Evolutionary conservation across 2,113 vertebrate genomes (phyloP).

Genomic region (Condylura cristata): DNA sequence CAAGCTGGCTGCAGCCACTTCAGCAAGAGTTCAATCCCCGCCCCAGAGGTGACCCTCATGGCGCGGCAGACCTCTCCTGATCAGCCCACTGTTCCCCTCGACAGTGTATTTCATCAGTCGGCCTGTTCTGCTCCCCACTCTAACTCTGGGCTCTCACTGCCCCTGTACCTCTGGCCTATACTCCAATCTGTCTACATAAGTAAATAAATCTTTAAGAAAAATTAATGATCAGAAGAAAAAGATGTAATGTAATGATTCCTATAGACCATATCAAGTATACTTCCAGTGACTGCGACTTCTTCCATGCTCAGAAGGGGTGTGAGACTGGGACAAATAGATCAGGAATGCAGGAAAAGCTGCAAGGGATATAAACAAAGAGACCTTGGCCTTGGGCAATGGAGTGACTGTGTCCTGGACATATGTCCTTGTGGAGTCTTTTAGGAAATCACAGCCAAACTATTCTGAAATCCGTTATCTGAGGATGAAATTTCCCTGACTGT

Average conservation of each 20-base stretch:
- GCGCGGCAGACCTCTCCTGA: no score
- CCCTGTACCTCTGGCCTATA: no score
- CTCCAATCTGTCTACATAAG: no score
- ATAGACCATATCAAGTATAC: background rate
- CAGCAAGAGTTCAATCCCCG: no score
- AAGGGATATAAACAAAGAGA: constrained; percentile 51
- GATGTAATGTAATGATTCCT: background rate
- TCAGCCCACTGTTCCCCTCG: no score
- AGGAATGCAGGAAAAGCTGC: constrained; percentile 47
- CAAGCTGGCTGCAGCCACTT: no score
- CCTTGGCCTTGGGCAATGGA: constrained; percentile 46
- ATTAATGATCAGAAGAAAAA: background rate
- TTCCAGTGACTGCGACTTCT: background rate
- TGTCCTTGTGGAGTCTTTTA: constrained; percentile 62
- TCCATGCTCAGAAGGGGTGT: background rate
- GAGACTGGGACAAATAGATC: background rate
- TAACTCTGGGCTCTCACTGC: no score
- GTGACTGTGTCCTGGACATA: background rate
- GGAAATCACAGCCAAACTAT: constrained; percentile 41
- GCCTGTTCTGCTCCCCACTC: no score
- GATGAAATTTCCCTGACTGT: constrained; percentile 73
- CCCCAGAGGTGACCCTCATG: no score
- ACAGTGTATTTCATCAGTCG: no score
- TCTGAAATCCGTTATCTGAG: constrained; percentile 70
- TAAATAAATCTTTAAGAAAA: no score